Evolutionary conservation across 2,797 vertebrate genomes (phyloP), one percentile per base, ranked within the genome.

Genomic region (Melanotaenia maccullochi): DNA sequence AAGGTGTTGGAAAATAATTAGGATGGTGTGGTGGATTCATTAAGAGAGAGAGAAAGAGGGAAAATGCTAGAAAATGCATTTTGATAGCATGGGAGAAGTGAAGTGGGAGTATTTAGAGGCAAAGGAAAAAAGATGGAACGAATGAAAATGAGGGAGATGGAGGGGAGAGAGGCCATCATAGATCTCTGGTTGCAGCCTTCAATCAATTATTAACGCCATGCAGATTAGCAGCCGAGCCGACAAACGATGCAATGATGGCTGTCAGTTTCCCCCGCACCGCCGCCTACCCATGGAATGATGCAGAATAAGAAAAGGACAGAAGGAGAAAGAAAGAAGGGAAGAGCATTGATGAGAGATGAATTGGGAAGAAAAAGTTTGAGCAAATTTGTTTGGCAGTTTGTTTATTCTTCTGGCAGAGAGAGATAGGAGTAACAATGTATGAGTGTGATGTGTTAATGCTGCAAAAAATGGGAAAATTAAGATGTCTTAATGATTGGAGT

Each of bases 121-220:
- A 11, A 87, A 76, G 71, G 73, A 78, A 76, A 77, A 79, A 81
- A 75, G 73, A 90, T 81, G 81, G 83, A 89, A 85, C 51, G 70
- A 86, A 86, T 84, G 79, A 82, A 59, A 73, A 73, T 36, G 65
- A 73, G 56, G 56, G 63, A 82, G 75, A 85, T 28, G 61, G 81
- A 72, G 65, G 60, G 71, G 75, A 68, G 68, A 82, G 84, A 89
- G 89, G 86, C 88, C 85, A 89, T 90, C 87, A 82, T 65, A 87
- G 87, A 88, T 88, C 83, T 87, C 79, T 79, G 81, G 84, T 89
- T 86, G 83, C 85, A 76, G 85, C 75, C 85, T 86, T 89, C 86
- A 89, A 93, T 95, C 89, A 93, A 94, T 95, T 94, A 94, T 95
- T 94, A 93, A 95, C 88, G 84, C 71, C 79, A 92, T 94, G 92